A percentile compares a stretch with the other conserved stretches of the same genome.
Evolutionary conservation across 2,888 invertebrate species (phyloP).

Genomic region (Dynastes maya): DNA sequence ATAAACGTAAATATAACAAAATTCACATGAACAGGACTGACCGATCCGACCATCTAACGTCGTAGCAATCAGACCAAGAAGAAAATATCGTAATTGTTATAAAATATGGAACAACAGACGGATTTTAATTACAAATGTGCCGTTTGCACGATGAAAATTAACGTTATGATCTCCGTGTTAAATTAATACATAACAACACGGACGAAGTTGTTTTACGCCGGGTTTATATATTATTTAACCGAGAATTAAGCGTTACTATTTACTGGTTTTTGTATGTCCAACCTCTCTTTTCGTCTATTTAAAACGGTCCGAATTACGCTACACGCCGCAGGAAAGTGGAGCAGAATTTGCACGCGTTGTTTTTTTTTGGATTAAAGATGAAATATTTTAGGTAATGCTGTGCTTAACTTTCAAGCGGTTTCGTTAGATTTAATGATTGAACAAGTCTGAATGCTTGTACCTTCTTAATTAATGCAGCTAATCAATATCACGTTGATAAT

Average conservation of each 20-base stretch:
- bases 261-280: background rate
- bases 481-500: background rate
- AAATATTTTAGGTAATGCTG: constrained; percentile 3
- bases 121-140: constrained; percentile 33
- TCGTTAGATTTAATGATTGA: background rate
- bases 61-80: constrained; percentile 37
- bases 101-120: constrained; percentile 30
- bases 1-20: constrained; percentile 4
- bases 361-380: constrained; percentile 17
- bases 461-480: background rate
- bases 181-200: constrained; percentile 28
- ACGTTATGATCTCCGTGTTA: constrained; percentile 12
- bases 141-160: constrained; percentile 29
- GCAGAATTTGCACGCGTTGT: constrained; percentile 25
- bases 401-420: background rate
- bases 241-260: constrained; percentile 11
- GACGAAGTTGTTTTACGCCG: background rate
- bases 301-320: constrained; percentile 27
- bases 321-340: constrained; percentile 31
- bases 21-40: background rate
- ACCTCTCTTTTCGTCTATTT: constrained; percentile 31
- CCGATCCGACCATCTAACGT: constrained; percentile 1
- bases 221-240: constrained; percentile 35
- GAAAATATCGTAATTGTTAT: constrained; percentile 42
- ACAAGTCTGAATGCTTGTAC: background rate